Conservation (phyloP, 2,888 invertebrate genomes). For the Peribatodes rhomboidaria region DNA sequence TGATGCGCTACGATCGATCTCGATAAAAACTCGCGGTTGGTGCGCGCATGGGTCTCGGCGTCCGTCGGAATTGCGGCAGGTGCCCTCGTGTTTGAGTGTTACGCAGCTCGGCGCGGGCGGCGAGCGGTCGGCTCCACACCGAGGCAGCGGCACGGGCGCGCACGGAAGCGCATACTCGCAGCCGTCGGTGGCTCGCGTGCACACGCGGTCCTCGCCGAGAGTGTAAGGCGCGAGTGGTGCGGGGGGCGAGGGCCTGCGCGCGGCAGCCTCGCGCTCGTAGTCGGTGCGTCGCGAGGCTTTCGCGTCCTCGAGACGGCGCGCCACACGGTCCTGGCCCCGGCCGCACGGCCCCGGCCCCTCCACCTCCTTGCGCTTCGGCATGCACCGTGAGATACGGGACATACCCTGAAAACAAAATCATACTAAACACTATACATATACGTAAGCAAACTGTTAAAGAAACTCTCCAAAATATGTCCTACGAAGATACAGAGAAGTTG, state of each 20-base stretch:
- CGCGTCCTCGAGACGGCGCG: constrained; percentile 51
- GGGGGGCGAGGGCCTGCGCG: constrained; percentile 22
- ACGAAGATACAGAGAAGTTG: no score
- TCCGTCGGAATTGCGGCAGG: constrained; percentile 50
- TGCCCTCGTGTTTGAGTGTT: constrained; percentile 51
- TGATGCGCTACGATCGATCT: constrained; percentile 56
- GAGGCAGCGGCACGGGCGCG: constrained; percentile 26
- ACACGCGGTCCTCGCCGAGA: constrained; percentile 51
- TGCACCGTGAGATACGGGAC: not conserved
- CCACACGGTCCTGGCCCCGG: constrained; percentile 52
- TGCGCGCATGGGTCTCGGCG: constrained; percentile 64
- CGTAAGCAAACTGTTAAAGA: no score
- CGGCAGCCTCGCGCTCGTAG: constrained; percentile 52
- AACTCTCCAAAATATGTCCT: no score
- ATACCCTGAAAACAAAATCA: not conserved
- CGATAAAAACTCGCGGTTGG: constrained; percentile 58
- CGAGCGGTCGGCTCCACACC: constrained; percentile 49
- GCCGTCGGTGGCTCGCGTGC: constrained; percentile 59
- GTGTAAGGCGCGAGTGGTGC: constrained; percentile 34
- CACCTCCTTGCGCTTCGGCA: not conserved
- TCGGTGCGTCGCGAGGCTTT: constrained; percentile 47
- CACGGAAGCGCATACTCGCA: constrained; percentile 50
- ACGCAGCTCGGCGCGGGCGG: constrained; percentile 55
- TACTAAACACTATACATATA: no score
- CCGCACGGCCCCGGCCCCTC: constrained; percentile 26